phyloP scores from a whole-genome alignment of 2,797 vertebrate genomes.

The Megalops cyprinoides region DNA sequence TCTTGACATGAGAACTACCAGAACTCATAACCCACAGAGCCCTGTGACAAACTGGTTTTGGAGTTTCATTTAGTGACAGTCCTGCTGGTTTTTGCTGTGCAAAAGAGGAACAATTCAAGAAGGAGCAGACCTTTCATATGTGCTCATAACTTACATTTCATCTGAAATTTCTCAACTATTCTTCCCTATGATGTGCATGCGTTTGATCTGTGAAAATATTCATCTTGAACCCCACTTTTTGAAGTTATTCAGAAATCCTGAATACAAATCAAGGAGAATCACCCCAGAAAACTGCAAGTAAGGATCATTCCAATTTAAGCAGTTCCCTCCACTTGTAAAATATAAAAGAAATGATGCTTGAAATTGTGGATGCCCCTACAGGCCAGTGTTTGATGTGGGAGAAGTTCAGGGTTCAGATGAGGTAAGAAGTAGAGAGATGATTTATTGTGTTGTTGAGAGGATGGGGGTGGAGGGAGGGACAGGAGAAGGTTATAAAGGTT shows the following conservation, averaged over 20 bases:
- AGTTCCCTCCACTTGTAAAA: background rate
- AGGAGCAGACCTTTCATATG: no score
- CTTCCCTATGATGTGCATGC: background rate
- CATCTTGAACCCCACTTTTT: background rate
- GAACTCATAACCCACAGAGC: no score
- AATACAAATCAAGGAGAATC: background rate
- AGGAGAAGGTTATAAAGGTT: conserved; percentile 21
- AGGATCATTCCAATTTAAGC: background rate
- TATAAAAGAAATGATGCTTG: background rate
- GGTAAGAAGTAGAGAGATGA: conserved; percentile 5
- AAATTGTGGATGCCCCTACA: background rate
- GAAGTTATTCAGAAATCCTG: background rate
- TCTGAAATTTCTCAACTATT: no score
- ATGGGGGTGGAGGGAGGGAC: background rate
- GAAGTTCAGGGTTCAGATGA: conserved; percentile 9
- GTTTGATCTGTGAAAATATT: background rate
- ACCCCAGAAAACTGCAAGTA: background rate
- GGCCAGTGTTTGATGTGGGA: background rate
- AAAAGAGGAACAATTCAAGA: no score
- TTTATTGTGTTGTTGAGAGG: conserved; percentile 23
- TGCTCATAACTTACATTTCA: no score
- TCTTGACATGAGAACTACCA: no score
- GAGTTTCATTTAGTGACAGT: no score
- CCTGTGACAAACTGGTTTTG: no score
- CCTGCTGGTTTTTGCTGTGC: no score